Evolutionary conservation across 2,797 vertebrate genomes (phyloP), one percentile per base, ranked within the genome.

Genomic region (Lithobates pipiens): DNA sequence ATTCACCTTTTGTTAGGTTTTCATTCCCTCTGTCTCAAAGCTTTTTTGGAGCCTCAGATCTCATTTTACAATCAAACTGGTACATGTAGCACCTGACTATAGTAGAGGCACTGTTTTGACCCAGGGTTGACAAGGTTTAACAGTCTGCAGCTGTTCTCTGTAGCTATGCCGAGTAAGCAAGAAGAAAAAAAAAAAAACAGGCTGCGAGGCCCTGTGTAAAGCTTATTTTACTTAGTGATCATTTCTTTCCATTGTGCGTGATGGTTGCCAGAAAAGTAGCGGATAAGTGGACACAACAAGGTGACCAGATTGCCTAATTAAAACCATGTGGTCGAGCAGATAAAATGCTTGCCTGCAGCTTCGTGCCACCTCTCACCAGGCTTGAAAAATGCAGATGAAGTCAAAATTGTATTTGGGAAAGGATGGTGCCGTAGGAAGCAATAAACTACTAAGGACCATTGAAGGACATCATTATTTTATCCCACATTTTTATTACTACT

Each of bases 261-360:
- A 50, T 88, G 88, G 86, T 90, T 76, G 74, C 89, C 85, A 89
- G 89, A 57, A 87, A 72, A 76, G 89, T 90, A 80, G 89, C 87
- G 88, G 44, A 69, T 71, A 80, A 80, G 78, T 46, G 44, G 70
- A 80, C n/a, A 36, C 15, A 29, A 5, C 70, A 54, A 44, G 46
- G 54, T 80, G 44, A 57, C 46, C 23, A 25, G 13, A 29, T 23
- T 7, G 78, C 11, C 25, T 67, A 44, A 79, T 79, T 79, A 79
- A 68, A 8, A 23, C 27, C 9, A 18, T 18, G 65, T 3, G 16
- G 63, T 50, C 21, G 25, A 67, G 67, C 50, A 54, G 50, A 54
- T 18, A 34, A 46, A 68, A 80, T 50, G 39, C 29, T 39, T 23
- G 46, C n/a, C 42, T 2, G 10, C 18, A 54, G 29, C 16, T 39